A percentile compares a stretch with the other conserved stretches of the same genome.
These are phyloP conservation scores for Chrysopilus asiliformis DNA, from an alignment of 2,888 invertebrate species.

Conservation along the genomic window DNA sequence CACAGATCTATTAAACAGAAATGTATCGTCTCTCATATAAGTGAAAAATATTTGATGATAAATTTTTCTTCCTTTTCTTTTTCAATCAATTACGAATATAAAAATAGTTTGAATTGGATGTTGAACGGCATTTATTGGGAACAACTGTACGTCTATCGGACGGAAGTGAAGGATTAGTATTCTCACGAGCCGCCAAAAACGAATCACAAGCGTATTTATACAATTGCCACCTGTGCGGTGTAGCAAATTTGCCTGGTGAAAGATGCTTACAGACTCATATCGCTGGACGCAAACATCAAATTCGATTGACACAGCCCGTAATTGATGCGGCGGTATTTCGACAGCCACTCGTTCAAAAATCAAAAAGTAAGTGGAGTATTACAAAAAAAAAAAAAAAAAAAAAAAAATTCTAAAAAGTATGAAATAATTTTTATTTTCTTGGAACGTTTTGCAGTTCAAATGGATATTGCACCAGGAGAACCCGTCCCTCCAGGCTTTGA, in stretches of 20 bases:
- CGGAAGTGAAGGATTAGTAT: conserved; percentile 37
- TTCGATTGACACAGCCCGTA: conserved; percentile 14
- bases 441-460: conserved; percentile 15
- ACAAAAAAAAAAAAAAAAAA: too few relatives aligned
- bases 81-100: too few relatives aligned
- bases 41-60: too few relatives aligned
- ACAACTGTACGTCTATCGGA: conserved; percentile 30
- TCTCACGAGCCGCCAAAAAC: conserved; percentile 38
- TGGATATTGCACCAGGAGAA: conserved; percentile 44
- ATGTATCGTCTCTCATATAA: too few relatives aligned
- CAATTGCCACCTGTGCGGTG: conserved; percentile 42
- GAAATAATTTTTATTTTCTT: background rate
- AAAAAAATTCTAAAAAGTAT: too few relatives aligned
- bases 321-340: conserved; percentile 17
- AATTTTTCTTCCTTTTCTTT: too few relatives aligned
- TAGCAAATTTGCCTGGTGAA: conserved; percentile 21
- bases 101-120: conserved; percentile 17
- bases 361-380: conserved; percentile 12
- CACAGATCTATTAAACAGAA: too few relatives aligned
- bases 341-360: conserved; percentile 12
- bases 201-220: conserved; percentile 38
- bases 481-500: conserved; percentile 60
- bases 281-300: conserved; percentile 20
- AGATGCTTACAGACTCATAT: conserved; percentile 18
- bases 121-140: conserved; percentile 16